Evolutionary conservation across 2,797 vertebrate species (phyloP), one percentile per base, ranked within the genome.

Genomic region (Lithobates pipiens): DNA sequence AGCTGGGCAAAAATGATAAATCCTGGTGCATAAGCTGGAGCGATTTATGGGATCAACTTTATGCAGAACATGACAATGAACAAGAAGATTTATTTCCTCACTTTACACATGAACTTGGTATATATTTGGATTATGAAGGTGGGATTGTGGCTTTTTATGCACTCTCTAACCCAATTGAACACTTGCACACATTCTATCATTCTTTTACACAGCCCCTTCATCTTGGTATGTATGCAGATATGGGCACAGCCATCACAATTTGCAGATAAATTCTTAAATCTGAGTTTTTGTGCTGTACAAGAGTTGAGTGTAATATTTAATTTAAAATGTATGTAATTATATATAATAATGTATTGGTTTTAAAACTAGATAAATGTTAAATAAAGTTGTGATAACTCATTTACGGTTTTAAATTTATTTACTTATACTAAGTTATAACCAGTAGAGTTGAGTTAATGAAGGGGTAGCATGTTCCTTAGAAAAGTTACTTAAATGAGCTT

Each of bases 61-160:
- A 57, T 57, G 80, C 50, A 36, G 69, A 73, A n/a, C 69, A 82
- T 42, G 70, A 82, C 44, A 8, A 42, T 57, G 50, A 73, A 27
- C 25, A 5, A 16, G 15, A 82, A 36, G 23, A 42, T 29, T n/a
- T 82, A 42, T 3, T 39, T 39, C 9, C 25, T 4, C 18, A 23
- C 21, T 73, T 29, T 29, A 13, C 70, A 39, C 70, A 44, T 36
- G 32, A 82, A 18, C 34, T 82, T 73, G 80, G 80, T 36, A 63
- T 82, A 18, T 82, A 82, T 13, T 27, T 82, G 32, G 80, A 82
- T n/a, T 82, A 72, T 82, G 80, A 82, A 16, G 50, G 23, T 63
- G 80, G 80, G 3, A 16, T 61, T 15, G 11, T 82, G 39, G 73
- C 80, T 23, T 82, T 82, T 63, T 82, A 82, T 29, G 32, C 61